Base-by-base conservation (phyloP, 2,113 vertebrate genomes). In the Cryptoleucopteryx plumbea region DNA sequence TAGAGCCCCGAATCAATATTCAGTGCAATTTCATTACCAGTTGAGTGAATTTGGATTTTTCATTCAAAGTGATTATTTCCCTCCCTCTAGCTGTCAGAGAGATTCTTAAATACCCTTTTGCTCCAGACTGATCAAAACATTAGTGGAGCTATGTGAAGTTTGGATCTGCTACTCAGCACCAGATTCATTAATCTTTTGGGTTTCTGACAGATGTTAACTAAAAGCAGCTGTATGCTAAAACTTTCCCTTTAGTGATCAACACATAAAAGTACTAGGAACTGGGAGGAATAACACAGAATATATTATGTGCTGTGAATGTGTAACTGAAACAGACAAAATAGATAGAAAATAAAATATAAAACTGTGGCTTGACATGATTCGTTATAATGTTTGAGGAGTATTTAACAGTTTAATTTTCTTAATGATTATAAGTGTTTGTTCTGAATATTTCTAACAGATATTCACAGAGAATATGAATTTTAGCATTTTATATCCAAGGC, bases 1-100 rank as follows among this genome's bases (percentile, higher is more conserved):
- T 98, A 98, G 93, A 94, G 84, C 92, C 94, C 73, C 94, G 86
- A 98, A 97, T 98, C 96, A 98, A 98, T 98, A 98, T 97, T 97
- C 97, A 95, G 68, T 96, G 83, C 90, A 88, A 96, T 96, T 98
- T 97, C 91, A 97, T 96, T 96, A 95, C 83, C 82, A 94, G 95
- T 93, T 97, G 81, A 91, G 92, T 94, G 95, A 98, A 93, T 96
- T 94, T 84, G 82, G 88, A 84, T 94, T 97, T 92, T 96, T 97
- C 82, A 32, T 98, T 97, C 94, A 96, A 96, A 96, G 95, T 96
- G 96, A 98, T 98, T 98, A 98, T 98, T 98, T 98, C 75, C 94
- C 92, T 96, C 94, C 97, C 97, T 97, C 91, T 96, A 96, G 97
- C 98, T 98, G 95, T 97, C 88, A 81, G 62, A 94, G 53, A 87